phyloP scores from a whole-genome alignment of 2,797 vertebrate genomes.

The Eutrigla gurnardus region DNA sequence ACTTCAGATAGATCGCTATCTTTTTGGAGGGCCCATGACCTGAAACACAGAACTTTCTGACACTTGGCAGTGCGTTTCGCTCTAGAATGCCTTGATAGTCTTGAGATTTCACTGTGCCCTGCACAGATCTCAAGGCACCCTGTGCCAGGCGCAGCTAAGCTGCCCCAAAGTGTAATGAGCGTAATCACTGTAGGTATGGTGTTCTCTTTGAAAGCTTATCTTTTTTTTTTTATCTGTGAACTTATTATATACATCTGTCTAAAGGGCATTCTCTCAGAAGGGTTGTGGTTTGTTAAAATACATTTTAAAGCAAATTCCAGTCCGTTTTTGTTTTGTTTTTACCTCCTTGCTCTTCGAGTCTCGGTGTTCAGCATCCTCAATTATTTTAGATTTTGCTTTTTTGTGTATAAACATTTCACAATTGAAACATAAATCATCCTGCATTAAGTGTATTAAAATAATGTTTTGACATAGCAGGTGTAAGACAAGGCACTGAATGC shows the following conservation, averaged over 20 bases:
- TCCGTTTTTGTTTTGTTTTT: slow-evolving; percentile 6
- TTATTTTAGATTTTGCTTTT: no score
- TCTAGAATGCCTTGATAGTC: slow-evolving; percentile 14
- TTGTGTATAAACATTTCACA: no score
- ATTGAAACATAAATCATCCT: no score
- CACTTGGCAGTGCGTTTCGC: slow-evolving; percentile 3
- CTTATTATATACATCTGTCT: not conserved
- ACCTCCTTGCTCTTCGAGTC: not conserved
- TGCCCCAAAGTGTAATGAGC: not conserved
- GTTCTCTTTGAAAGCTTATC: not conserved
- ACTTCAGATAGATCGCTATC: not conserved
- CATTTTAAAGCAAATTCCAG: slow-evolving; percentile 13
- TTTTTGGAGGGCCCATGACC: slow-evolving; percentile 3
- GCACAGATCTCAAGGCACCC: not conserved
- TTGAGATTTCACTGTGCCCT: slow-evolving; percentile 26
- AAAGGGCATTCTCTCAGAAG: slow-evolving; percentile 1
- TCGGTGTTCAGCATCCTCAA: no score
- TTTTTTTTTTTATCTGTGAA: not conserved
- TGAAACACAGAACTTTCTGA: not conserved
- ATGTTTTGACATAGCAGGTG: no score
- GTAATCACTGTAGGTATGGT: not conserved
- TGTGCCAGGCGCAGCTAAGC: slow-evolving; percentile 3
- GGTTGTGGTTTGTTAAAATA: not conserved
- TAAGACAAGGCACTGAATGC: no score
- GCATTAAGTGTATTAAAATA: no score